Base-by-base conservation (phyloP, 2,797 vertebrate genomes). In the Sebastes minor region DNA sequence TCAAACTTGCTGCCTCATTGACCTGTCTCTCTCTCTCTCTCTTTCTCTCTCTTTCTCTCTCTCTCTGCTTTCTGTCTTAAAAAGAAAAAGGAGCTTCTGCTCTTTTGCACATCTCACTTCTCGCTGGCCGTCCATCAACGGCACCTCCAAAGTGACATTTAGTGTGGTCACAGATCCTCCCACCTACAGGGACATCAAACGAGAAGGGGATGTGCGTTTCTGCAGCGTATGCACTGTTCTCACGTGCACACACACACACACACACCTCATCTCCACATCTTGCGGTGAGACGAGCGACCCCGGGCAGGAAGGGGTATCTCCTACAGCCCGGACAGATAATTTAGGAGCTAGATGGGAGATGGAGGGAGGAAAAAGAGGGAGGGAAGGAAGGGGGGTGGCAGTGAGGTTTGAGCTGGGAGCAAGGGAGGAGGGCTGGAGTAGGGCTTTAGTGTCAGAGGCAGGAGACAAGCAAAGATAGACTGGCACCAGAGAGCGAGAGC, bases 391-490 rank as follows among this genome's bases (percentile, higher is more conserved):
- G 3, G 18, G 52, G 55, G 59, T 11, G 74, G 53, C 25, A 42
- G 71, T 55, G 78, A 72, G 79, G 61, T 81, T 55, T 56, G 74
- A 71, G 82, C 42, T 74, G 71, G 35, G 81, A 80, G 72, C 38
- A 14, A 30, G 42, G 80, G 46, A 76, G 81, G 74, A 70, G 85
- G 72, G 77, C 64, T 74, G 76, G 76, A 82, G 55, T 35, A 76
- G 82, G 79, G 87, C 88, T 91, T 88, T 84, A 90, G 82, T 89
- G 88, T 91, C 87, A 85, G 79, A 85, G 80, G 78, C 84, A 75
- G 86, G 82, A 94, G 94, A 92, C 89, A 78, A 81, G 86, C 83
- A 88, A 81, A 93, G 94, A 91, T 93, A 93, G 89, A 93, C 90
- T 94, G 94, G 94, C 92, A 94, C 94, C 92, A 85, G 83, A 78